phyloP scores from a whole-genome alignment of 2,888 invertebrate genomes.

The Orthosia incerta region DNA sequence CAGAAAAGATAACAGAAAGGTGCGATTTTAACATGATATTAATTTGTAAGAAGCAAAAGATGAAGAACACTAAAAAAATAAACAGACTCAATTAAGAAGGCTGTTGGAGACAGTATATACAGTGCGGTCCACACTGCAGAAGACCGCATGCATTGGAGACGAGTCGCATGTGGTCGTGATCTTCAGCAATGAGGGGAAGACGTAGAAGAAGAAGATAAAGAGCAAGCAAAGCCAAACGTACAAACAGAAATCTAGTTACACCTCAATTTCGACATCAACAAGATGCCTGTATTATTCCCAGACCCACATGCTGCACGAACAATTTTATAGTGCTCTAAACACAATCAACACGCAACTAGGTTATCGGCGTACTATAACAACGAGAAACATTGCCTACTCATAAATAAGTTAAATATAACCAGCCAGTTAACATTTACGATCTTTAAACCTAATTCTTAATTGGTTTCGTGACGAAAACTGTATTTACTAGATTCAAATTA shows the following conservation, averaged over 20 bases:
- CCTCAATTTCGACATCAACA: not conserved
- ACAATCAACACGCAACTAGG: slow-evolving; percentile 52
- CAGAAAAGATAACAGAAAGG: no score
- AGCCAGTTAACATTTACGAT: slow-evolving; percentile 55
- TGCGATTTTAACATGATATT: no score
- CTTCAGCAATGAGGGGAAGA: no score
- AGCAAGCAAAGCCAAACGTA: not conserved
- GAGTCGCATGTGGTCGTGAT: no score
- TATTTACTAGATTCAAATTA: slow-evolving; percentile 30
- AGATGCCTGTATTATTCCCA: slow-evolving; percentile 1
- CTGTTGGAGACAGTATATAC: no score
- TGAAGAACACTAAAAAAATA: no score
- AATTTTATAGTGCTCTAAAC: slow-evolving; percentile 48
- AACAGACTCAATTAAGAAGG: no score
- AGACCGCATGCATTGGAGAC: no score
- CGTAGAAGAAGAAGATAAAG: no score
- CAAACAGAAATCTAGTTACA: not conserved
- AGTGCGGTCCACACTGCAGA: no score
- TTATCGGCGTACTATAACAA: slow-evolving; percentile 42
- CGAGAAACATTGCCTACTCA: slow-evolving; percentile 38
- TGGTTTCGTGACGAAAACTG: slow-evolving; percentile 51
- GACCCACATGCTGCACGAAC: slow-evolving; percentile 2
- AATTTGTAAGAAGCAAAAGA: no score
- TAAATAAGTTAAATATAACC: slow-evolving; percentile 59
- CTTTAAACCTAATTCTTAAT: slow-evolving; percentile 60